Conservation (phyloP, 1,140 invertebrate genomes). For the Trichonephila clavipes region DNA sequence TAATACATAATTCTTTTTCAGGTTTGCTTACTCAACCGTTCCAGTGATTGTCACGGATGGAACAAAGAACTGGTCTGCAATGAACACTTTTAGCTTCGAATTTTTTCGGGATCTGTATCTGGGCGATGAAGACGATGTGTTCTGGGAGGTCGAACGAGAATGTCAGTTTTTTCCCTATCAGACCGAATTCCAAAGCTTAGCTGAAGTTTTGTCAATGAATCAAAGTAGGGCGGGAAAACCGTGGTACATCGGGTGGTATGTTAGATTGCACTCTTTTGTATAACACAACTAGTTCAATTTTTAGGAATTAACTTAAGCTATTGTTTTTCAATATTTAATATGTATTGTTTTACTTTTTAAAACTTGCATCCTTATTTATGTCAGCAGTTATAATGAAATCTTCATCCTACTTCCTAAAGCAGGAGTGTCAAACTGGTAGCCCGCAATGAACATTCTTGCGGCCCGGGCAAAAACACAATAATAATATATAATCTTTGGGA, state of each 20-base stretch:
- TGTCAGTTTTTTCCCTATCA: conserved; percentile 96
- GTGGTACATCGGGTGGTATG: conserved; percentile 96
- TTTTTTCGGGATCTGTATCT: conserved; percentile 80
- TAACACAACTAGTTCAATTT: too few species aligned
- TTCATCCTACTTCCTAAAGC: too few species aligned
- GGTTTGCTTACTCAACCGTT: conserved; percentile 68
- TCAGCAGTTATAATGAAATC: too few species aligned
- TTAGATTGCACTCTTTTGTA: not conserved
- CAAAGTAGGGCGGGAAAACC: conserved; percentile 85
- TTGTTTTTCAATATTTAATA: too few species aligned
- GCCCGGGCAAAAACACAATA: too few species aligned
- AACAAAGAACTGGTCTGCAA: conserved; percentile 79
- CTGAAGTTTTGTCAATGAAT: conserved; percentile 88
- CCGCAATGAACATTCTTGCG: too few species aligned
- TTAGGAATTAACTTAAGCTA: too few species aligned
- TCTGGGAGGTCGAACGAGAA: conserved; percentile 82
- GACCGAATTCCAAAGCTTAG: conserved; percentile 88
- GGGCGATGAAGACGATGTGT: conserved; percentile 61
- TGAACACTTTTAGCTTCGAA: conserved; percentile 79
- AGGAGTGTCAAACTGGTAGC: too few species aligned
- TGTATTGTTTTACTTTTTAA: too few species aligned
- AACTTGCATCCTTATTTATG: too few species aligned
- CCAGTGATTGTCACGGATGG: conserved; percentile 78
- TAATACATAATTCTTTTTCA: conserved; percentile 29
- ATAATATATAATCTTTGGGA: too few species aligned